Evolutionary conservation across 1,140 invertebrate species (phyloP).

Genomic region (Arion vulgaris): DNA sequence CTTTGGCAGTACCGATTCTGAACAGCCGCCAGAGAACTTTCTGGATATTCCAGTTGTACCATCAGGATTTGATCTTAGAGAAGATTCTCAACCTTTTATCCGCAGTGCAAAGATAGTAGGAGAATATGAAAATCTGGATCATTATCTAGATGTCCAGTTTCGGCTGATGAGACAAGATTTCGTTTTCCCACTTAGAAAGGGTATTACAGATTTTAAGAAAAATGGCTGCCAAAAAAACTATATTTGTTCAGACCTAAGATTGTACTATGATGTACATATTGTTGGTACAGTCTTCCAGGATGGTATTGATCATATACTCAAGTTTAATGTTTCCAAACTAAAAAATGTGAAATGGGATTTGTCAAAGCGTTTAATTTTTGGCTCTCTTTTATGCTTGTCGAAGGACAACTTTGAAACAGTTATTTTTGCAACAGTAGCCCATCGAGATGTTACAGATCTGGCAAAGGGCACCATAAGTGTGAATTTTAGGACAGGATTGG

Average conservation of each 20-base stretch:
- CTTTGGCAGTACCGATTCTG: neutral
- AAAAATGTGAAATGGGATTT: slow-evolving; percentile 65
- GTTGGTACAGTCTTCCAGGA: slow-evolving; percentile 49
- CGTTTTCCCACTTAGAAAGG: slow-evolving; percentile 68
- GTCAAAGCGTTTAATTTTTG: slow-evolving; percentile 80
- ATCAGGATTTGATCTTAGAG: slow-evolving; percentile 54
- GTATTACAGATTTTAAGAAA: slow-evolving; percentile 60
- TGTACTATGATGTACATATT: slow-evolving; percentile 60
- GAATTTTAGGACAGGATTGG: slow-evolving; percentile 67
- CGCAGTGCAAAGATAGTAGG: slow-evolving; percentile 33
- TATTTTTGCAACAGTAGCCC: slow-evolving; percentile 80
- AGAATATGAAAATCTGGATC: slow-evolving; percentile 72
- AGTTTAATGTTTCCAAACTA: slow-evolving; percentile 60
- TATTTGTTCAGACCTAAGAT: slow-evolving; percentile 46
- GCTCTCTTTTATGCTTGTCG: slow-evolving; percentile 82
- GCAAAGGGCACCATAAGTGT: slow-evolving; percentile 59
- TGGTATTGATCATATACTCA: slow-evolving; percentile 54
- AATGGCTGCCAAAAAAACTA: slow-evolving; percentile 6
- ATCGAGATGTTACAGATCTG: slow-evolving; percentile 73
- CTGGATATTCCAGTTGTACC: slow-evolving; percentile 63
- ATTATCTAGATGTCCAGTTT: slow-evolving; percentile 86
- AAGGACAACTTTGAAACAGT: slow-evolving; percentile 80
- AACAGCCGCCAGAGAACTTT: slow-evolving; percentile 65
- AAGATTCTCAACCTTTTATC: slow-evolving; percentile 66
- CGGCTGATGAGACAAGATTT: slow-evolving; percentile 82